A percentile compares a stretch with the other conserved stretches of the same genome.
Conservation (phyloP, 2,113 vertebrate species). For the Pelecanus crispus region DNA sequence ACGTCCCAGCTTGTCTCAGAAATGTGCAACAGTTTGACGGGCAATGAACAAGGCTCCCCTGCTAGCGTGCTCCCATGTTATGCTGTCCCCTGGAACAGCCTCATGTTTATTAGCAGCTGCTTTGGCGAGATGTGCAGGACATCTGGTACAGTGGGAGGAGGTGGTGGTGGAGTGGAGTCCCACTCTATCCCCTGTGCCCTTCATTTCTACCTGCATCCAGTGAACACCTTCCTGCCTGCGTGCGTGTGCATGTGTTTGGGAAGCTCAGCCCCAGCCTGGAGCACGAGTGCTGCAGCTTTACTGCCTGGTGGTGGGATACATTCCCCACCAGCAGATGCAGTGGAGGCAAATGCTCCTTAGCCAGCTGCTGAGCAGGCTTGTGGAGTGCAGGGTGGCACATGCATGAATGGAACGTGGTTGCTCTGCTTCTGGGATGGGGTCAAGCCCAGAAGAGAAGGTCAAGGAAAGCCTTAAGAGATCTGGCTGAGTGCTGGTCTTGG, state of each 20-base stretch:
- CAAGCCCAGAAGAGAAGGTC: neutral
- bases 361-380: neutral
- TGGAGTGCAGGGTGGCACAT: fast-evolving
- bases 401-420: neutral
- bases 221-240: neutral
- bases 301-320: fast-evolving
- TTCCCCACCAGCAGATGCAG: neutral
- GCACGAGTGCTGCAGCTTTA: neutral
- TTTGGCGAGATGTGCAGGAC: neutral
- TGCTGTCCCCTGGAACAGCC: neutral
- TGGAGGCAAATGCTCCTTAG: neutral
- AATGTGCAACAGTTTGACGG: neutral
- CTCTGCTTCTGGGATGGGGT: neutral
- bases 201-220: neutral
- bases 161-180: neutral
- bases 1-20: neutral
- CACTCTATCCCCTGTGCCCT: neutral
- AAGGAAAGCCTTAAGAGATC: neutral
- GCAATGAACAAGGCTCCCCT: neutral
- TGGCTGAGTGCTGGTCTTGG: neutral
- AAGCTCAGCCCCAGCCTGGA: neutral
- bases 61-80: neutral
- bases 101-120: neutral
- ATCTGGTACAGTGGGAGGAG: neutral
- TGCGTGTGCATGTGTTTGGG: neutral